phyloP scores from a whole-genome alignment of 2,888 invertebrate species.

The Tetrapedia diversipes region DNA sequence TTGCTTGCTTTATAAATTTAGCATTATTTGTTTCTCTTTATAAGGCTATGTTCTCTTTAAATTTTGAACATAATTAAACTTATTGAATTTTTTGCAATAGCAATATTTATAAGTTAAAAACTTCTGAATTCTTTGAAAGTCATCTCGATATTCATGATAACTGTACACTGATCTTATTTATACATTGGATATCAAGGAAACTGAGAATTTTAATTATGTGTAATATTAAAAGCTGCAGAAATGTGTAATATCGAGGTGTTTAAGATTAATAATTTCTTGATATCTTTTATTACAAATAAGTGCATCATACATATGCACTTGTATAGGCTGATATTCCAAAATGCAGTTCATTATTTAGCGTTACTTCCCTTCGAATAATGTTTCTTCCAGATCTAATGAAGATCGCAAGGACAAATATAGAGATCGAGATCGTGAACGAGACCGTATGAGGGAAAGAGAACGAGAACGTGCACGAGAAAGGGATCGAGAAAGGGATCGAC shows the following conservation, averaged over 20 bases:
- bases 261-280: constrained; percentile 24
- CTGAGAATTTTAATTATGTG: neutral
- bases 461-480: constrained; percentile 72
- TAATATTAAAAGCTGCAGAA: neutral
- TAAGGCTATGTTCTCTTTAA: neutral
- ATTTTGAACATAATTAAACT: neutral
- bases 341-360: constrained; percentile 15
- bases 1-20: constrained; percentile 16
- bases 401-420: constrained; percentile 79
- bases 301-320: constrained; percentile 16
- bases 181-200: constrained; percentile 26
- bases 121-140: constrained; percentile 5
- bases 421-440: constrained; percentile 76
- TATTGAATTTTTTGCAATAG: neutral
- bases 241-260: constrained; percentile 27
- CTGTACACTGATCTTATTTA: constrained; percentile 34
- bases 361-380: constrained; percentile 64
- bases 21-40: neutral
- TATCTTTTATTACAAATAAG: constrained; percentile 30
- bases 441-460: constrained; percentile 78
- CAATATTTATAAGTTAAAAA: neutral
- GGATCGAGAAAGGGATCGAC: constrained; percentile 73
- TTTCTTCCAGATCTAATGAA: constrained; percentile 81
- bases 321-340: constrained; percentile 27
- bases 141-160: constrained; percentile 29